Conservation (phyloP, 2,113 vertebrate species). For the Anthoscopus minutus region DNA sequence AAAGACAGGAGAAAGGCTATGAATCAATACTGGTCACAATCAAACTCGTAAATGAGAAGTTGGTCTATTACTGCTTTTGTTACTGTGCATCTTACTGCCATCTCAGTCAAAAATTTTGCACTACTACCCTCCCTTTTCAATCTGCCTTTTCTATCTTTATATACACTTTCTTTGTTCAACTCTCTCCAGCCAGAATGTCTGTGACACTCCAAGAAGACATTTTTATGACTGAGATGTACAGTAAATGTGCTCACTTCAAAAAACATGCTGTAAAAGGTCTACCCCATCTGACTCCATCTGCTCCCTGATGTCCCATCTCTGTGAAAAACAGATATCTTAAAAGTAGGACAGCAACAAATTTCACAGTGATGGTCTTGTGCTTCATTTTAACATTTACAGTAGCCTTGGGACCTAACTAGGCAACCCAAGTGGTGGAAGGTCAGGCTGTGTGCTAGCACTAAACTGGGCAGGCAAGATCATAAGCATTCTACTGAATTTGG, state of each 20-base stretch:
- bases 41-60: neutral
- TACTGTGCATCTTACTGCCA: neutral
- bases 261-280: neutral
- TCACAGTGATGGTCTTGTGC: neutral
- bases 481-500: neutral
- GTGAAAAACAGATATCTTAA: conserved; percentile 6
- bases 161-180: neutral
- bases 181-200: neutral
- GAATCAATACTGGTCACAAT: neutral
- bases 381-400: conserved; percentile 29
- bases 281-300: neutral
- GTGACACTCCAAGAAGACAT: neutral
- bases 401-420: neutral
- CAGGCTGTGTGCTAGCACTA: neutral
- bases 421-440: neutral
- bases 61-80: neutral
- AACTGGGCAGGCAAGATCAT: neutral
- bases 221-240: neutral
- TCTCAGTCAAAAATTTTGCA: neutral
- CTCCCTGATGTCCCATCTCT: neutral
- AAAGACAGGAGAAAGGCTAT: neutral
- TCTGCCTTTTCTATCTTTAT: neutral
- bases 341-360: conserved; percentile 2
- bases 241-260: neutral
- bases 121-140: neutral